phyloP scores from a whole-genome alignment of 2,888 invertebrate species.

The Spodoptera littoralis region DNA sequence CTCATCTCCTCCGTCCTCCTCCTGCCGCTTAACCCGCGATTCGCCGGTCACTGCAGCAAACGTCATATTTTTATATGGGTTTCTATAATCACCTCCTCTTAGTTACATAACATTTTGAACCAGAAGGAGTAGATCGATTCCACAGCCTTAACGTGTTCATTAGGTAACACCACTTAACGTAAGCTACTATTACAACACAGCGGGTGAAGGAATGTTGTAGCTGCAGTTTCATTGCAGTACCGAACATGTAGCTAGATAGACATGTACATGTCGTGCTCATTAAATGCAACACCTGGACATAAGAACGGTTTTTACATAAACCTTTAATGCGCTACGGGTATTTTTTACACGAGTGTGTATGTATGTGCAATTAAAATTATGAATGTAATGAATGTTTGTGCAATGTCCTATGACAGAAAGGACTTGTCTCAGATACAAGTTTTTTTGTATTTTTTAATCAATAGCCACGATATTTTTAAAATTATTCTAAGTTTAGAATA shows the following conservation, averaged over 20 bases:
- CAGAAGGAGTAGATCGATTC: slow-evolving; percentile 29
- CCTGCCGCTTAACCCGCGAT: slow-evolving; percentile 90
- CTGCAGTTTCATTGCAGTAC: slow-evolving; percentile 73
- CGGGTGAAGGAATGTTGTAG: slow-evolving; percentile 76
- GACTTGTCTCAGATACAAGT: too few species aligned
- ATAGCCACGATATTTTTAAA: slow-evolving; percentile 19
- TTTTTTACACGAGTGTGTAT: slow-evolving; percentile 6
- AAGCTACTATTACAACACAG: slow-evolving; percentile 82
- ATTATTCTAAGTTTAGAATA: slow-evolving; percentile 45
- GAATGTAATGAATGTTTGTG: not conserved
- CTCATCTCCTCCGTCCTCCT: slow-evolving; percentile 90
- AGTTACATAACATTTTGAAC: slow-evolving; percentile 22
- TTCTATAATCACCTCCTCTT: slow-evolving; percentile 9
- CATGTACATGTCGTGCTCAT: slow-evolving; percentile 62
- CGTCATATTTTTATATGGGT: slow-evolving; percentile 4
- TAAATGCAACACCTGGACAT: slow-evolving; percentile 53
- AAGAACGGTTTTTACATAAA: slow-evolving; percentile 29
- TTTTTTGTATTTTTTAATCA: slow-evolving; percentile 2
- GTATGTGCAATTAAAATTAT: slow-evolving; percentile 7
- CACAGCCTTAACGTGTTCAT: slow-evolving; percentile 65
- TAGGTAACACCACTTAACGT: slow-evolving; percentile 83
- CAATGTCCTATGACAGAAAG: not conserved
- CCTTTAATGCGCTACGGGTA: slow-evolving; percentile 12
- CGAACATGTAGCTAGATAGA: slow-evolving; percentile 40
- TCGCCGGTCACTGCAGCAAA: slow-evolving; percentile 77